A percentile compares a stretch with the other conserved stretches of the same genome.
Evolutionary conservation across 2,888 invertebrate species (phyloP).

Genomic region (Pollenia angustigena): DNA sequence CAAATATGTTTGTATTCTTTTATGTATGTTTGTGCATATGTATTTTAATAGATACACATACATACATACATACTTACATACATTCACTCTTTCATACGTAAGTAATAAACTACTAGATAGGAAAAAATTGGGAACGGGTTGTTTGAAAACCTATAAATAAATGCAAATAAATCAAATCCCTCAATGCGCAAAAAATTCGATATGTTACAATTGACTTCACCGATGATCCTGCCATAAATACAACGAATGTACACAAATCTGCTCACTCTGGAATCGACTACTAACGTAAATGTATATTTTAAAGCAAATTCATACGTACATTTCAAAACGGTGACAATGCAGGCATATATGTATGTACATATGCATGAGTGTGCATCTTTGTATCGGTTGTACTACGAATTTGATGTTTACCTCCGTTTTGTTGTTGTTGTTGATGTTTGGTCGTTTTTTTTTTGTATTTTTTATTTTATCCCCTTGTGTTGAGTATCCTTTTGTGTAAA

Average conservation of each 20-base stretch:
- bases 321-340: no score
- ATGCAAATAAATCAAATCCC: slow-evolving; percentile 84
- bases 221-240: slow-evolving; percentile 77
- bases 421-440: slow-evolving; percentile 56
- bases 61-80: slow-evolving; percentile 56
- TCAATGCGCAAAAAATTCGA: slow-evolving; percentile 83
- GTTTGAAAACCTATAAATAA: slow-evolving; percentile 82
- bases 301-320: not conserved
- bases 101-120: slow-evolving; percentile 61
- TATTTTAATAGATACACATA: not conserved
- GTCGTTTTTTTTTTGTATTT: slow-evolving; percentile 47
- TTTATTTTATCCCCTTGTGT: slow-evolving; percentile 66
- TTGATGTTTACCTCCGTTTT: slow-evolving; percentile 54
- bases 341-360: not conserved
- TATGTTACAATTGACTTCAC: slow-evolving; percentile 84
- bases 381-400: slow-evolving; percentile 4
- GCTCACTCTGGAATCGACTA: slow-evolving; percentile 26
- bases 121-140: slow-evolving; percentile 62
- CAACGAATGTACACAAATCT: slow-evolving; percentile 51
- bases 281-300: not conserved
- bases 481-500: slow-evolving; percentile 82
- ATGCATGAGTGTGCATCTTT: not conserved
- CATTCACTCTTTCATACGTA: slow-evolving; percentile 61
- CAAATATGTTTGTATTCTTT: slow-evolving; percentile 28
- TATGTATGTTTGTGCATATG: slow-evolving; percentile 7